Evolutionary conservation across 2,797 vertebrate species (phyloP).

Genomic region (Gadopsis marmoratus): DNA sequence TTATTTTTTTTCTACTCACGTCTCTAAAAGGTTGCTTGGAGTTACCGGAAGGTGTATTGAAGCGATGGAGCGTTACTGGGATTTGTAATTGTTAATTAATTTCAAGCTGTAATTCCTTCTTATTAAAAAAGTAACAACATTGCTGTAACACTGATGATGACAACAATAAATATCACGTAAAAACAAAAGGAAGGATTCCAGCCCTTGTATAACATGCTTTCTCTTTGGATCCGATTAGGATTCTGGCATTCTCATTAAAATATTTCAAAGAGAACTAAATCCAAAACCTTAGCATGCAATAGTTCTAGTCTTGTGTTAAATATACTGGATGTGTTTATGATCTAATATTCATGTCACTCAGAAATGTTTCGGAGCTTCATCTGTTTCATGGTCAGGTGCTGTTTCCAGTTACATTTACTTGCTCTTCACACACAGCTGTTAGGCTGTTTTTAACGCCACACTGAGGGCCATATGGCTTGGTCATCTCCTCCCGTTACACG

Average conservation of each 20-base stretch:
- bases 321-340: conserved; percentile 29
- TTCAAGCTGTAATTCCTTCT: neutral
- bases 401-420: conserved; percentile 54
- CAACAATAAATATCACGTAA: neutral
- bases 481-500: conserved; percentile 80
- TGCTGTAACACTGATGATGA: neutral
- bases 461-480: conserved; percentile 67
- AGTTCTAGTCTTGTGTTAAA: neutral
- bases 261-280: neutral
- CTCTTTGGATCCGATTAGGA: neutral
- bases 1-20: neutral
- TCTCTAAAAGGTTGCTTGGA: neutral
- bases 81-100: neutral
- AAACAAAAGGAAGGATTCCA: neutral
- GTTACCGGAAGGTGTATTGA: neutral
- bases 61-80: neutral
- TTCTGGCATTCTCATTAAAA: conserved; percentile 2
- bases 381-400: conserved; percentile 58
- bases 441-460: conserved; percentile 82
- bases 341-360: conserved; percentile 16
- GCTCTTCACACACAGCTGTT: conserved; percentile 79
- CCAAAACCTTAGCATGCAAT: neutral
- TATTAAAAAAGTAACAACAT: neutral
- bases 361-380: conserved; percentile 30
- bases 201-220: neutral